Percentiles rank a stretch among this genome's conserved stretches.
These are phyloP conservation scores for Polydrusus pterygomalis DNA, from an alignment of 2,888 invertebrate genomes.

Conservation along the genomic window DNA sequence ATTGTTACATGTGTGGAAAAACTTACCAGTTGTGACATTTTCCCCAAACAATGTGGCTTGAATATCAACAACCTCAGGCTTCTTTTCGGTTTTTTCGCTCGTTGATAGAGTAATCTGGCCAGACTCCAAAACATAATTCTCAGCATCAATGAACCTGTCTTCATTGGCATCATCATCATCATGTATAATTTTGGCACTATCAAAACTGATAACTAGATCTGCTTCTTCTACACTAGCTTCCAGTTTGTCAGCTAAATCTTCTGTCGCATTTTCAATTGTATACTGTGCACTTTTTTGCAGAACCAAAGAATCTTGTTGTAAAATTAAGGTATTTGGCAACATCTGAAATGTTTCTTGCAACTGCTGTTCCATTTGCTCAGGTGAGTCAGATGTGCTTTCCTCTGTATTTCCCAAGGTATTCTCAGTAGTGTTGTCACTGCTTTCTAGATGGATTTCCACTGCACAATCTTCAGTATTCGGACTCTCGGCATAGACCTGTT, in stretches of 20 bases:
- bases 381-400: conserved; percentile 26
- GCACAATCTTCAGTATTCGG: conserved; percentile 20
- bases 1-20: not conserved
- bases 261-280: conserved; percentile 37
- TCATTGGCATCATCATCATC: conserved; percentile 76
- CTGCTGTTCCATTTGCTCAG: conserved; percentile 44
- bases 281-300: conserved; percentile 65
- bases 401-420: conserved; percentile 28
- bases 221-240: conserved; percentile 71
- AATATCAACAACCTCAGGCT: conserved; percentile 66
- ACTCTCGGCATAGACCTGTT: conserved; percentile 28
- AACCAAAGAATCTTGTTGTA: conserved; percentile 66
- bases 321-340: conserved; percentile 69
- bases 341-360: conserved; percentile 63
- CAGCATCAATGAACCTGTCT: conserved; percentile 85
- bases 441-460: conserved; percentile 21
- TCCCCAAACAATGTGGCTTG: conserved; percentile 70
- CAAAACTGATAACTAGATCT: conserved; percentile 69
- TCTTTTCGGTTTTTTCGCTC: conserved; percentile 60
- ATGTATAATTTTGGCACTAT: conserved; percentile 64
- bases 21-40: conserved; percentile 49
- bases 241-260: conserved; percentile 67
- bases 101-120: conserved; percentile 72
- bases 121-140: conserved; percentile 84
- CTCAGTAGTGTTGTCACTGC: conserved; percentile 15